Conservation (phyloP, 2,797 vertebrate genomes). For the Anguilla pacifica region DNA sequence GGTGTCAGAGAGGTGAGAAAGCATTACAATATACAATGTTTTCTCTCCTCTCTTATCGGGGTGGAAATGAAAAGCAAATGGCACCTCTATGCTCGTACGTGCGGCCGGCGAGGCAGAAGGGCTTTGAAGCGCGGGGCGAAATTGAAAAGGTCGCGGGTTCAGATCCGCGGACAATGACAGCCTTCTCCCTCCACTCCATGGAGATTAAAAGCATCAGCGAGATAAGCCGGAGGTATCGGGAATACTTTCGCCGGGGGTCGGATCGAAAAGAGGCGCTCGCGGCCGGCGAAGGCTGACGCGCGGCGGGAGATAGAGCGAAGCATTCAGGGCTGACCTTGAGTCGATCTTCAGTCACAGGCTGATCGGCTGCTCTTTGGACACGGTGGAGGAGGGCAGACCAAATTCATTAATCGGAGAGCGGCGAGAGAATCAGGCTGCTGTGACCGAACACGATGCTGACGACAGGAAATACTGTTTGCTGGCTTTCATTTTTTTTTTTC, state of each 20-base stretch:
- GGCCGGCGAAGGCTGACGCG: slow-evolving; percentile 57
- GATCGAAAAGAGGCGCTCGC: slow-evolving; percentile 65
- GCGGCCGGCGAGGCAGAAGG: slow-evolving; percentile 69
- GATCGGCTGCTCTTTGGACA: slow-evolving; percentile 57
- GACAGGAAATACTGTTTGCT: not conserved
- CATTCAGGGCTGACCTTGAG: slow-evolving; percentile 70
- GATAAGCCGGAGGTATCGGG: slow-evolving; percentile 72
- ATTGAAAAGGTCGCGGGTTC: slow-evolving; percentile 83
- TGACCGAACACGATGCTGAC: slow-evolving; percentile 40
- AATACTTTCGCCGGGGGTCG: slow-evolving; percentile 54
- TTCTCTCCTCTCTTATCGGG: slow-evolving; percentile 64
- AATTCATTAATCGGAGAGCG: slow-evolving; percentile 60
- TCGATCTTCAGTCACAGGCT: slow-evolving; percentile 59
- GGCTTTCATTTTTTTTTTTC: not conserved
- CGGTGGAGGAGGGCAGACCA: slow-evolving; percentile 40
- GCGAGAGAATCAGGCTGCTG: slow-evolving; percentile 46
- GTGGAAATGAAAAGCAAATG: slow-evolving; percentile 73
- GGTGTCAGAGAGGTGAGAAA: slow-evolving; percentile 76
- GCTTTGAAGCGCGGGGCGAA: slow-evolving; percentile 71
- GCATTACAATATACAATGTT: slow-evolving; percentile 74
- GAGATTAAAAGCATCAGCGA: slow-evolving; percentile 74
- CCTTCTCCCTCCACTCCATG: slow-evolving; percentile 67
- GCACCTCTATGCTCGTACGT: slow-evolving; percentile 75
- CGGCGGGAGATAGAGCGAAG: slow-evolving; percentile 58
- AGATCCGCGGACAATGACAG: slow-evolving; percentile 78